Evolutionary conservation across 2,888 invertebrate species (phyloP).

Genomic region (Argyra leucocephala): DNA sequence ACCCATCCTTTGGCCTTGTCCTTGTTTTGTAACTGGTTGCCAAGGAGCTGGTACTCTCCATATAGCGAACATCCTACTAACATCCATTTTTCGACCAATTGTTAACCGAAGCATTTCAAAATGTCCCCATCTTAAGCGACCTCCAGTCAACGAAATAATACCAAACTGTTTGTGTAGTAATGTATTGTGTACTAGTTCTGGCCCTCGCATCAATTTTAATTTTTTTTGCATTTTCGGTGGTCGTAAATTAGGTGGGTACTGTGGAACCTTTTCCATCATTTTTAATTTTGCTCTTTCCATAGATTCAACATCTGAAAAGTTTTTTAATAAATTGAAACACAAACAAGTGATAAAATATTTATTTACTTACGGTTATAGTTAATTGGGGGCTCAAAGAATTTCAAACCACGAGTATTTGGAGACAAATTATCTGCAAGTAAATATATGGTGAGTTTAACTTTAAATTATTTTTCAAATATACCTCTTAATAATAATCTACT

Average conservation of each 20-base stretch:
- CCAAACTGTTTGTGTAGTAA: slow-evolving; percentile 88
- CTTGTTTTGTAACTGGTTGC: slow-evolving; percentile 87
- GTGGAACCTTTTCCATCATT: slow-evolving; percentile 64
- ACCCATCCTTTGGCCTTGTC: slow-evolving; percentile 86
- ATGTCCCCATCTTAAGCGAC: slow-evolving; percentile 68
- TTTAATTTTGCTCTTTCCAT: slow-evolving; percentile 63
- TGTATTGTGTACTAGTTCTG: slow-evolving; percentile 74
- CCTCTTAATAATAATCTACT: slow-evolving; percentile 11
- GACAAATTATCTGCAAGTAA: slow-evolving; percentile 8
- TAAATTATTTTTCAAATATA: slow-evolving; percentile 14
- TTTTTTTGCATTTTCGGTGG: slow-evolving; percentile 79
- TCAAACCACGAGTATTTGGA: slow-evolving; percentile 47
- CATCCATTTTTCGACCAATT: slow-evolving; percentile 69
- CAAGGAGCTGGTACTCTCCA: slow-evolving; percentile 94
- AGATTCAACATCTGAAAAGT: slow-evolving; percentile 54
- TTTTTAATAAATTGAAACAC: not conserved
- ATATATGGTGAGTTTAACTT: not conserved
- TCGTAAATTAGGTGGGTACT: slow-evolving; percentile 54
- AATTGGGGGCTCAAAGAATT: slow-evolving; percentile 59
- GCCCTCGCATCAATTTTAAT: slow-evolving; percentile 79
- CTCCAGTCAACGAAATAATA: slow-evolving; percentile 76
- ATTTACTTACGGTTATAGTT: slow-evolving; percentile 54
- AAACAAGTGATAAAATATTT: slow-evolving; percentile 5
- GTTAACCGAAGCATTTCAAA: slow-evolving; percentile 76
- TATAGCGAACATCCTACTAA: slow-evolving; percentile 77